phyloP scores from a whole-genome alignment of 2,113 vertebrate species.

The Apteryx owenii region DNA sequence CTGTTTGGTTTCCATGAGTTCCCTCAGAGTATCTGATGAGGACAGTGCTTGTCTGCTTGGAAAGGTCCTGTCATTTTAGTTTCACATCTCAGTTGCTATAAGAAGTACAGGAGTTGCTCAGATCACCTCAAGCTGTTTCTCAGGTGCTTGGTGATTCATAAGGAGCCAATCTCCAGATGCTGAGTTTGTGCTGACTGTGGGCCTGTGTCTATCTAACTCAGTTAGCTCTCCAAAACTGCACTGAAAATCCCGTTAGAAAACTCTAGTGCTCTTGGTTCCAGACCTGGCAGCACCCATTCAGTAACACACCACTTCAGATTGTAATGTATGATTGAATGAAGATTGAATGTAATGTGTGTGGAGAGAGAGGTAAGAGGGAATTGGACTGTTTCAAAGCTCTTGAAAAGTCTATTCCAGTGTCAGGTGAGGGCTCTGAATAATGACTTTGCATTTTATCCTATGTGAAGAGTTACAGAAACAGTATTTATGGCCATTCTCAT shows the following conservation, averaged over 20 bases:
- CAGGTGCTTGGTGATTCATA: not conserved
- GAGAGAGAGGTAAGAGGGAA: not conserved
- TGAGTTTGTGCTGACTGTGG: rapidly evolving
- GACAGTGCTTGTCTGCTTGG: not conserved
- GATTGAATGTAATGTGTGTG: not conserved
- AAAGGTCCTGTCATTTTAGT: not conserved
- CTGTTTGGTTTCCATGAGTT: not conserved
- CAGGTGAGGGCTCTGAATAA: not conserved
- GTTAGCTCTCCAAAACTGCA: not conserved
- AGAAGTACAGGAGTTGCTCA: not conserved
- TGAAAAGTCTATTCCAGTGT: not conserved
- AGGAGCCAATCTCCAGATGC: not conserved
- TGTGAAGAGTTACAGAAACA: not conserved
- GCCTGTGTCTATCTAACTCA: not conserved
- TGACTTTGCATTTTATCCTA: not conserved
- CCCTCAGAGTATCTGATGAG: not conserved
- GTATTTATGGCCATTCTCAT: not conserved
- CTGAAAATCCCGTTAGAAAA: not conserved
- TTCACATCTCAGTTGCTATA: not conserved
- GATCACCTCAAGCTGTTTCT: not conserved
- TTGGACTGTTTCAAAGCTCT: not conserved
- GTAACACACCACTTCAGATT: not conserved
- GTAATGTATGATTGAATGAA: not conserved
- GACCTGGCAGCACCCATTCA: not conserved
- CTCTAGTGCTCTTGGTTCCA: not conserved